Percentiles rank a stretch among this genome's conserved stretches.
Conservation (phyloP, 1,140 invertebrate species). For the Triops longicaudatus region DNA sequence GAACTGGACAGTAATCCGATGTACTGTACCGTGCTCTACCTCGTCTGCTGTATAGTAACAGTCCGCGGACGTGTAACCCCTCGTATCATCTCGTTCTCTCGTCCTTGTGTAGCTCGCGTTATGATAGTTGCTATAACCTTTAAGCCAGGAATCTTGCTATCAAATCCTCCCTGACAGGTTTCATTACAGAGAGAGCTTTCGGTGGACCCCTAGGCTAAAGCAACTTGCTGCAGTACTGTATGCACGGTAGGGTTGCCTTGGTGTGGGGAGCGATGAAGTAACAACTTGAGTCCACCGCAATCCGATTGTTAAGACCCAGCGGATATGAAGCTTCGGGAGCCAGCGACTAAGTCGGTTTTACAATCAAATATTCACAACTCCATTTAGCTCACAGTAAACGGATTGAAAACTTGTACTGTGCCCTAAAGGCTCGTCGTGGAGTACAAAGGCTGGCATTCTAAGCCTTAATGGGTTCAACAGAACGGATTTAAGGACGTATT, state of each 20-base stretch:
- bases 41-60: background rate
- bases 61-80: background rate
- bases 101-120: background rate
- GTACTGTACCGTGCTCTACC: background rate
- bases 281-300: background rate
- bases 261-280: background rate
- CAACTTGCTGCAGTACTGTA: background rate
- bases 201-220: background rate
- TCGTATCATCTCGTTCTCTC: background rate
- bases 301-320: background rate
- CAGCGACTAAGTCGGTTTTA: background rate
- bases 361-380: background rate
- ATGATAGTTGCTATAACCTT: background rate
- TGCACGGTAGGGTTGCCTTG: background rate
- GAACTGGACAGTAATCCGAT: conserved; percentile 1
- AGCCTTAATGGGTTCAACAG: too few relatives aligned
- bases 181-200: conserved; percentile 2
- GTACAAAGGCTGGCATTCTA: background rate
- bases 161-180: conserved; percentile 10
- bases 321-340: background rate
- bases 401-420: background rate
- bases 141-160: conserved; percentile 3
- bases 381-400: background rate
- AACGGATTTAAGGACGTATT: too few relatives aligned
- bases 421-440: background rate